Evolutionary conservation across 2,888 invertebrate genomes (phyloP), one percentile per base, ranked within the genome.

Genomic region (Calameuta idolon): DNA sequence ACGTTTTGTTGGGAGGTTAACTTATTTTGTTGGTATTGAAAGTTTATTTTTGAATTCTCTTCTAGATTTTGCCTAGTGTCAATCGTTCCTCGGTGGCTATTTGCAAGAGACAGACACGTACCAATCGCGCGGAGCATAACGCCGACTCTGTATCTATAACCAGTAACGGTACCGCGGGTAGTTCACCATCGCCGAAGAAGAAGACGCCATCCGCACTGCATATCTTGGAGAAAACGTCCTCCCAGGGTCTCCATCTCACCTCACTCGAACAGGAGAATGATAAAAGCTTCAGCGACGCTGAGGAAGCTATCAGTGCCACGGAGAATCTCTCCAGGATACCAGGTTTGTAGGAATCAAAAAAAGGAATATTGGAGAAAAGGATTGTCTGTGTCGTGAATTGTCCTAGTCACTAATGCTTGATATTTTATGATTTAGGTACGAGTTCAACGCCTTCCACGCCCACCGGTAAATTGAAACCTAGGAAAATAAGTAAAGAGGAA

Each of bases 221-320:
- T 80, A 84, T 84, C 79, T 81, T 87, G 74, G 90, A 89, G 79
- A 89, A 87, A 77, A 86, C 89, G 76, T 87, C 88, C 74, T 81
- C 86, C 73, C 83, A 82, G 76, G 86, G 82, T 82, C 80, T 79
- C 69, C 86, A 83, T 82, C 84, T 86, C 30, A 85, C 87, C 79
- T 85, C 88, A 34, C 82, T 89, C 81, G 89, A 90, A 84, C 87
- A 90, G 87, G 90, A 90, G 83, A 90, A 89, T 83, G 90, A 89
- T 82, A 88, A 87, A 69, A 90, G 87, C 77, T 89, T 88, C 78
- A 90, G 90, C 79, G 90, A 91, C 87, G 91, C 91, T 77, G 91
- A 91, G 80, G 91, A 91, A 87, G 90, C 91, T 78, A 88, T 90
- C 81, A 84, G 87, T 80, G 87, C 88, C 81, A 87, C 88, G 79